Evolutionary conservation across 2,888 invertebrate genomes (phyloP), one percentile per base, ranked within the genome.

Genomic region (Chrysodeixis includens): DNA sequence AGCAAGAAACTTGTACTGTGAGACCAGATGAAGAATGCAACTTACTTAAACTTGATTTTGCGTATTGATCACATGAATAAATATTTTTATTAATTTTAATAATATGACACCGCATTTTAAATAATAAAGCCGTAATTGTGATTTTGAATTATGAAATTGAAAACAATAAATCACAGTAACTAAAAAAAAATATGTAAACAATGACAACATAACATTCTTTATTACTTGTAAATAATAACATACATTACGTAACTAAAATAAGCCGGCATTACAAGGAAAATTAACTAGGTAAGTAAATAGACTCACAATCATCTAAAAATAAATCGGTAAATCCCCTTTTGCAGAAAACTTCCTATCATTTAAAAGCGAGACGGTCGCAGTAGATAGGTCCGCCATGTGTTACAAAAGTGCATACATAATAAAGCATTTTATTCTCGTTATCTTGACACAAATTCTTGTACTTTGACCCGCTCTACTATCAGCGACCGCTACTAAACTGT

Each of bases 401-500:
- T 85, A 81, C 81, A 73, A 70, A 73, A 78, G 73, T 83, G 83
- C 83, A 81, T 79, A 18, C 9, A 51, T 71, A 73, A 82, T 82
- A 73, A 83, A 79, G 74, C 46, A 49, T 20, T 20, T 49, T 49
- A 49, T 66, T 68, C 67, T 70, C 62, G 74, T 84, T 88, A 88
- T 89, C 87, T 84, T 79, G 81, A 73, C 81, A 86, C 81, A 81
- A 84, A 88, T 88, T 86, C 83, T 82, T 88, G 88, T 86, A 88
- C 87, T 90, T 87, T 87, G 86, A 88, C 85, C 90, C 76, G 74
- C 68, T 80, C 75, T 74, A 77, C 77, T 83, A 84, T 82, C 83
- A 71, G 79, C 69, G 71, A 68, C 73, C 78, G 80, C 80, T 73
- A 82, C 83, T 79, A 83, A 79, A 83, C 79, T 68, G 73, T 78